These are phyloP conservation scores for Diploscapter pachys DNA, from an alignment of 1,140 invertebrate genomes.

Conservation along the genomic window DNA sequence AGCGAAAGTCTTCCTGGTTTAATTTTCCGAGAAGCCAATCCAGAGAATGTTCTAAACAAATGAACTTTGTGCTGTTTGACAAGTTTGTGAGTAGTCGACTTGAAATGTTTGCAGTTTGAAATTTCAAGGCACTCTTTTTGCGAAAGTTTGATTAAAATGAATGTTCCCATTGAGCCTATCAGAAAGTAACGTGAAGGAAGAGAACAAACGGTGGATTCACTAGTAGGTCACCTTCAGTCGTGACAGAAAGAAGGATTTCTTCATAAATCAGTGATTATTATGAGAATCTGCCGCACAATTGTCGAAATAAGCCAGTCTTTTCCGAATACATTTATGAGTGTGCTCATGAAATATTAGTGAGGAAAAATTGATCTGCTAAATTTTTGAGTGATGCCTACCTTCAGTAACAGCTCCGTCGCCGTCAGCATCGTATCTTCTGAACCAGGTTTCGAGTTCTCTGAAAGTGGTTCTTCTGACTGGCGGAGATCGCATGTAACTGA, in stretches of 20 bases:
- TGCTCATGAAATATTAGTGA: not conserved
- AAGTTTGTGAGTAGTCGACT: too few relatives aligned
- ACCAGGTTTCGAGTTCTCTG: conserved; percentile 46
- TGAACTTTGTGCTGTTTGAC: too few relatives aligned
- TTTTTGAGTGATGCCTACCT: conserved; percentile 37
- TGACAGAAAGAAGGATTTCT: not conserved
- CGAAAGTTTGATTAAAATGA: too few relatives aligned
- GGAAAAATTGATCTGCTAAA: too few relatives aligned
- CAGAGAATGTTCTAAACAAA: too few relatives aligned
- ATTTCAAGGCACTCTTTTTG: too few relatives aligned
- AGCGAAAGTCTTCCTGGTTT: too few relatives aligned
- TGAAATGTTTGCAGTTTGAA: too few relatives aligned
- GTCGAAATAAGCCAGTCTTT: not conserved
- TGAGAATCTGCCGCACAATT: not conserved
- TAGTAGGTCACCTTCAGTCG: not conserved
- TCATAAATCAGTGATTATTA: not conserved
- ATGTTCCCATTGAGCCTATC: too few relatives aligned
- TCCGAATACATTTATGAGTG: conserved; percentile 4
- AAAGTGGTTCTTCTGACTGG: conserved; percentile 50
- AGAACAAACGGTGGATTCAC: not conserved
- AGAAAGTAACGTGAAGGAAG: not conserved
- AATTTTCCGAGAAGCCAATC: too few relatives aligned
- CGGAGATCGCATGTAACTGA: conserved; percentile 50
- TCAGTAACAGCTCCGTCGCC: conserved; percentile 50
- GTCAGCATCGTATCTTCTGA: conserved; percentile 40